Evolutionary conservation across 1,140 invertebrate genomes (phyloP).

Genomic region (Trichomalopsis sarcophagae): DNA sequence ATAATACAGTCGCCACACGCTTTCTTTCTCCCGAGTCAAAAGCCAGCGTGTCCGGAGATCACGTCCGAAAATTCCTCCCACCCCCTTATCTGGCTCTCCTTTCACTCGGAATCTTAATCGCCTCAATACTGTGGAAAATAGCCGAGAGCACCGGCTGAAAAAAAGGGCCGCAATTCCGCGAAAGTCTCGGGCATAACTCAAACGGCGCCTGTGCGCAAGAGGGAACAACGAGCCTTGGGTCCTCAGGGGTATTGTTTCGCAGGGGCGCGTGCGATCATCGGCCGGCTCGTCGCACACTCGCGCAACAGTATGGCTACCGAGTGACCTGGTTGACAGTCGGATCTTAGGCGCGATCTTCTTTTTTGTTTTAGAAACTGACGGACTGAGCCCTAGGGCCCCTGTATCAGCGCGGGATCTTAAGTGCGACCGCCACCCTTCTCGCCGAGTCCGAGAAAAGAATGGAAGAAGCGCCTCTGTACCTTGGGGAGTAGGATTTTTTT

Average conservation of each 20-base stretch:
- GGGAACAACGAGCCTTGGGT: not conserved
- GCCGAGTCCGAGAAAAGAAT: constrained; percentile 46
- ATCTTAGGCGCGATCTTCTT: constrained; percentile 57
- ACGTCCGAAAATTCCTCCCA: not conserved
- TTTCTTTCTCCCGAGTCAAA: too few species aligned
- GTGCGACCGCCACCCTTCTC: constrained; percentile 46
- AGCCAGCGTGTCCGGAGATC: too few species aligned
- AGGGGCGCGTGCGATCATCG: not conserved
- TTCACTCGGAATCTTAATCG: constrained; percentile 25
- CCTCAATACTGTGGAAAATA: constrained; percentile 26
- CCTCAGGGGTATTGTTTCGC: constrained; percentile 26
- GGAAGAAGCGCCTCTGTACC: constrained; percentile 34
- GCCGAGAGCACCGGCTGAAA: not conserved
- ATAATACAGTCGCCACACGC: not conserved
- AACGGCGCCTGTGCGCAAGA: not conserved
- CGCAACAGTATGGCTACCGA: constrained; percentile 55
- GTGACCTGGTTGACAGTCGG: constrained; percentile 56
- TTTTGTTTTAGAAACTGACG: constrained; percentile 2
- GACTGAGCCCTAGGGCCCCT: constrained; percentile 23
- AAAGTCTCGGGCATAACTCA: constrained; percentile 14
- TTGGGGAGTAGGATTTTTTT: not conserved
- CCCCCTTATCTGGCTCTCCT: not conserved
- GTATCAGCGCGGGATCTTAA: constrained; percentile 59
- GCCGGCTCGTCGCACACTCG: not conserved
- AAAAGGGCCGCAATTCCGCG: constrained; percentile 7